Evolutionary conservation across 2,113 vertebrate species (phyloP), one percentile per base, ranked within the genome.

Genomic region (Bos javanicus): DNA sequence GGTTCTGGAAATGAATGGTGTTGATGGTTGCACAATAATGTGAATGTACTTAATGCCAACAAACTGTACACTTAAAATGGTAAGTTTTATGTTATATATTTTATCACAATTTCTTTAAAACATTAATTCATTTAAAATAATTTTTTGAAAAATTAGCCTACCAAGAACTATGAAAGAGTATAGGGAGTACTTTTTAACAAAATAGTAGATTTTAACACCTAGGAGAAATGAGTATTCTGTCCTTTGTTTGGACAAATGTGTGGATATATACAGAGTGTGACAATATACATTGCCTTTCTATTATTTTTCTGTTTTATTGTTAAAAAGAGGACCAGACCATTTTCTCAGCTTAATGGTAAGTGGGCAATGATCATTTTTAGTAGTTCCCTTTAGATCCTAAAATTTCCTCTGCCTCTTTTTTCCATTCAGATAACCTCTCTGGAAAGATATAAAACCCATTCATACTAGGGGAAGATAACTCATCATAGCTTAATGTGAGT

Each of bases 141-240:
- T 56, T 28, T 90, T 54, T 85, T 28, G 19, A 21, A 78, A 89
- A 67, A 48, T 26, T 10, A 54, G 3, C 82, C 36, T 93, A 88
- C 8, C 83, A 16, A 96, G 5, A 94, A 67, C 14, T 25, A 74
- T 80, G 48, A 94, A 87, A 94, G 94, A 48, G 21, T 71, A 67
- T 2, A 5, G 89, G 81, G n/a, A 87, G 39, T 50, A 14, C 33
- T 52, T 95, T 97, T 91, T 17, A 28, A 71, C 89, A 97, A 95
- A 89, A 54, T 64, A 87, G 74, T 95, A 15, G 39, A 97, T 94
- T 96, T 98, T 56, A 84, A 28, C 80, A 88, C 84, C 28, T 95
- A 96, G 85, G 60, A 78, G 9, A 98, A 98, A 97, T 33, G 33
- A 88, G 39, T 87, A 96, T 30, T 92, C 76, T 91, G 50, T 96